Conservation (phyloP, 2,888 invertebrate species). For the Plebejus argus region DNA sequence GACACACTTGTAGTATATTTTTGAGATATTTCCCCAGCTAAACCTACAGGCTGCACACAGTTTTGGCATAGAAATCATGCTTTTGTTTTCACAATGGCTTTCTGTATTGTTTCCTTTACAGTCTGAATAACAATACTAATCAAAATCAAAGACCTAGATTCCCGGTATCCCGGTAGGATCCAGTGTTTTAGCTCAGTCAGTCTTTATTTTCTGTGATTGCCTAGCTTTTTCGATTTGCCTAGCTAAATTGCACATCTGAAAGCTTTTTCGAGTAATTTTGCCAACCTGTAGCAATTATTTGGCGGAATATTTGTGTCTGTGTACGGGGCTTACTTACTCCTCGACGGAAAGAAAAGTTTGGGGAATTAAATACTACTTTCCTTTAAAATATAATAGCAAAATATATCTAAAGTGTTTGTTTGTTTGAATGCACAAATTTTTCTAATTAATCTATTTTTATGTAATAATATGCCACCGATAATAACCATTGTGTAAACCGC, state of each 20-base stretch:
- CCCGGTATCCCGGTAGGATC: neutral
- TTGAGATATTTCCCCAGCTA: neutral
- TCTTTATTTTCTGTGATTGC: conserved; percentile 11
- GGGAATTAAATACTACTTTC: no score
- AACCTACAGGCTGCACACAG: neutral
- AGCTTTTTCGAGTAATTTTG: neutral
- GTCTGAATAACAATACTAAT: conserved; percentile 18
- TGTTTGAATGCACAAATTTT: no score
- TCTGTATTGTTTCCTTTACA: neutral
- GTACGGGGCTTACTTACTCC: neutral
- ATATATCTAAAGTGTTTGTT: no score
- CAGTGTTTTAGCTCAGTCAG: conserved; percentile 1
- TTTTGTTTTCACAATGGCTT: neutral
- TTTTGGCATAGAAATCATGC: neutral
- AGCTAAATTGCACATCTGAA: neutral
- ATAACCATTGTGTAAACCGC: no score
- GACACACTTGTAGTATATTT: neutral
- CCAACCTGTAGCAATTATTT: neutral
- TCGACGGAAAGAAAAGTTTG: no score
- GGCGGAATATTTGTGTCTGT: conserved; percentile 7
- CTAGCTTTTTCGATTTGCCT: neutral
- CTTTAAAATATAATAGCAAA: no score
- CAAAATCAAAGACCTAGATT: conserved; percentile 3
- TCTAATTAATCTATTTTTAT: no score
- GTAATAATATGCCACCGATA: no score